Evolutionary conservation across 2,797 vertebrate genomes (phyloP), one percentile per base, ranked within the genome.

Genomic region (Microctenopoma steveboyesi): DNA sequence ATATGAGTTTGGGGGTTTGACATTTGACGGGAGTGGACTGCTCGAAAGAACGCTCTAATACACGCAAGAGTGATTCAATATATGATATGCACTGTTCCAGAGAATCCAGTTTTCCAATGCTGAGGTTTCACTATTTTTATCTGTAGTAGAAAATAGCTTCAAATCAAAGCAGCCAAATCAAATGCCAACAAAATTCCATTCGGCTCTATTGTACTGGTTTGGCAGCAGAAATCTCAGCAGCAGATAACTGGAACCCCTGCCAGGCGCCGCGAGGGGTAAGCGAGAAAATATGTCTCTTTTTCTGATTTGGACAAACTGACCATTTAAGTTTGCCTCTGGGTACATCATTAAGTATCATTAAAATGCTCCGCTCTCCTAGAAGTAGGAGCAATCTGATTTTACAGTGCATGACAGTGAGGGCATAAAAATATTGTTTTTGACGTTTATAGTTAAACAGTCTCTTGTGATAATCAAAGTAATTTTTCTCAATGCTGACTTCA

Each of bases 121-220:
- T 73, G 60, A 64, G 56, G 71, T 71, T 65, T 62, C 30, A 55
- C 77, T 83, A 83, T 88, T 84, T 88, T 83, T 86, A 79, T 81
- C 74, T 82, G 62, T 11, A 6, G 51, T 33, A 76, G 60, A 81
- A 83, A 86, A 81, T 64, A 72, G 56, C 66, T 72, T 35, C 0
- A 14, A 42, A 78, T 55, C 48, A 64, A 66, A 80, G 59, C 48
- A 79, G 80, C 80, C 80, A 87, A 77, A 77, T 39, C 80, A 87
- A 77, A 77, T 40, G 51, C 45, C 66, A 77, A 78, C 2, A 12
- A 64, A 71, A 72, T 78, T 68, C 52, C 43, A 45, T 72, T 86
- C 58, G 68, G 74, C 61, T 74, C 43, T 39, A 59, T 76, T 80
- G 57, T 75, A 59, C 25, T 37, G 64, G 11, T 37, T 50, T 86